Conservation (phyloP, 2,797 vertebrate species). For the Sebastes wilsoni region DNA sequence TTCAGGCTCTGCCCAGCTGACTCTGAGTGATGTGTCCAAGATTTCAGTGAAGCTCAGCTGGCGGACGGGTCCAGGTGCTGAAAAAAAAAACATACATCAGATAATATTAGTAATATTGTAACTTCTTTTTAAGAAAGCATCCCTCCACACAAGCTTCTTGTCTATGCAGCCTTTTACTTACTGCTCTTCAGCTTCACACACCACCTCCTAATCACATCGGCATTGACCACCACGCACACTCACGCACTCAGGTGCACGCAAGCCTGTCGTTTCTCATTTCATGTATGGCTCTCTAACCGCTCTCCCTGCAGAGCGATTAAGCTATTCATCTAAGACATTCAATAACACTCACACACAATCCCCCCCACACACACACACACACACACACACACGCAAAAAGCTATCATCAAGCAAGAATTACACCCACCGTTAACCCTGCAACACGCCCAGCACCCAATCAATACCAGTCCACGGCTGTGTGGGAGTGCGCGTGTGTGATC, state of each 20-base stretch:
- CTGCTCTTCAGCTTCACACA: conserved; percentile 25
- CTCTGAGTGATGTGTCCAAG: conserved; percentile 93
- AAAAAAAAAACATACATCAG: background rate
- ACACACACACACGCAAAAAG: conserved; percentile 22
- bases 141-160: background rate
- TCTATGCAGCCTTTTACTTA: background rate
- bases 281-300: conserved; percentile 65
- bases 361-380: conserved; percentile 2
- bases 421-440: conserved; percentile 78
- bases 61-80: conserved; percentile 91
- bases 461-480: conserved; percentile 55
- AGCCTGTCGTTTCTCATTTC: conserved; percentile 66
- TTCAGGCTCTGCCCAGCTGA: conserved; percentile 95
- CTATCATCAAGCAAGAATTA: conserved; percentile 80
- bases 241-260: conserved; percentile 23
- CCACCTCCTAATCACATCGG: conserved; percentile 49
- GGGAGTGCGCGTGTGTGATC: background rate
- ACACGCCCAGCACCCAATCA: conserved; percentile 70
- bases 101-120: background rate
- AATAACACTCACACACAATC: conserved; percentile 64
- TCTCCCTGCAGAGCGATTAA: conserved; percentile 74
- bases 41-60: conserved; percentile 95
- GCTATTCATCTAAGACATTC: conserved; percentile 79
- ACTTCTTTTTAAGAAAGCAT: background rate
- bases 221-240: conserved; percentile 40